A percentile compares a stretch with the other conserved stretches of the same genome.
Evolutionary conservation across 2,888 invertebrate species (phyloP).

Genomic region (Melitaea athalia): DNA sequence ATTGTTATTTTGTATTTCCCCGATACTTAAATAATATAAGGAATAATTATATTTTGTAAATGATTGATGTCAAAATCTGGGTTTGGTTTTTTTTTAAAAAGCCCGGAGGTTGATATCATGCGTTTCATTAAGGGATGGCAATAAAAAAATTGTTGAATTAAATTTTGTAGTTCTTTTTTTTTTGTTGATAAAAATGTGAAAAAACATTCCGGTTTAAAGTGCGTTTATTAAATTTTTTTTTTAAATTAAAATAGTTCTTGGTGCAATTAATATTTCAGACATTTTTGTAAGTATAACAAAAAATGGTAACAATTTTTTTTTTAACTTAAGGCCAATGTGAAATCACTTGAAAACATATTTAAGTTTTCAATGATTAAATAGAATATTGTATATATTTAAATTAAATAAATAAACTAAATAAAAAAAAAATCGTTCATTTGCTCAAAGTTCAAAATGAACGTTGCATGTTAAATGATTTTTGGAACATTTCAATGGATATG

Average conservation of each 20-base stretch:
- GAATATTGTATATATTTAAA: background rate
- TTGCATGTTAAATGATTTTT: background rate
- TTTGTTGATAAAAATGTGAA: background rate
- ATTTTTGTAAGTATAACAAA: too few species aligned
- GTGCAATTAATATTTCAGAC: background rate
- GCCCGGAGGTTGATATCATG: background rate
- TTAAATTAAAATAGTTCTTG: background rate
- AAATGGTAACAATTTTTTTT: too few species aligned
- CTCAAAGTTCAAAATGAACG: constrained; percentile 4
- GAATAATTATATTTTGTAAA: constrained; percentile 5
- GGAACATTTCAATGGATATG: background rate
- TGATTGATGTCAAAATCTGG: too few species aligned
- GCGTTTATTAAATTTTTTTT: background rate
- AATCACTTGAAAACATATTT: too few species aligned
- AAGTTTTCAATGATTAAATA: too few species aligned
- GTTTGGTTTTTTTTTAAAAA: background rate
- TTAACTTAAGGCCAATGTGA: too few species aligned
- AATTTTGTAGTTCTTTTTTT: background rate
- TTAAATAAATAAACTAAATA: background rate
- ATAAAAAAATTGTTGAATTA: background rate
- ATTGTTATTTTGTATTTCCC: constrained; percentile 3
- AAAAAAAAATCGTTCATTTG: background rate
- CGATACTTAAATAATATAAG: constrained; percentile 5
- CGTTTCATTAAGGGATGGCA: background rate
- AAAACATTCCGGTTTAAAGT: constrained; percentile 4